A percentile compares a stretch with the other conserved stretches of the same genome.
These are phyloP conservation scores for Drosophila colorata DNA, from an alignment of 2,888 invertebrate genomes.

Conservation along the genomic window DNA sequence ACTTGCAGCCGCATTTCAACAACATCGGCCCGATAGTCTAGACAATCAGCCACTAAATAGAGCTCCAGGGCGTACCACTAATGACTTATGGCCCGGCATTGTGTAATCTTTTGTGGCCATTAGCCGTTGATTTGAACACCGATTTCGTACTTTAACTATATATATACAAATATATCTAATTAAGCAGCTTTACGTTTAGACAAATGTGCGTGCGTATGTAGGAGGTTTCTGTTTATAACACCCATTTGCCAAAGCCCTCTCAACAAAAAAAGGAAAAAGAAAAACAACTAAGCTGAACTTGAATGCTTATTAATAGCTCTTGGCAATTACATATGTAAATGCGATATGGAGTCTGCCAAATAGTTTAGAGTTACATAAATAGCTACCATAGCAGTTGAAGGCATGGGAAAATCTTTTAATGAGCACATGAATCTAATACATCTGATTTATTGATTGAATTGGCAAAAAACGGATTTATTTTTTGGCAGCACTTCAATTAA, in stretches of 20 bases:
- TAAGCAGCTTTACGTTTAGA: slow-evolving; percentile 55
- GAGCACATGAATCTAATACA: slow-evolving; percentile 13
- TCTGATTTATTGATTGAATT: slow-evolving; percentile 34
- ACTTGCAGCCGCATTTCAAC: slow-evolving; percentile 67
- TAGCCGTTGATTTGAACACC: slow-evolving; percentile 57
- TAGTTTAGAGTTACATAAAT: slow-evolving; percentile 22
- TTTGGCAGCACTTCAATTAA: slow-evolving; percentile 1
- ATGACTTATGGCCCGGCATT: slow-evolving; percentile 68
- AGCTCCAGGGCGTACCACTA: slow-evolving; percentile 67
- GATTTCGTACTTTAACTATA: slow-evolving; percentile 59
- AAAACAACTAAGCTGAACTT: neutral
- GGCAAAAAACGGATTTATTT: neutral
- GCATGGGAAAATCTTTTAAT: slow-evolving; percentile 31
- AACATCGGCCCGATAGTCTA: slow-evolving; percentile 38
- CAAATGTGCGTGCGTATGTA: slow-evolving; percentile 14
- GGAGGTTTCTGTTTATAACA: slow-evolving; percentile 27
- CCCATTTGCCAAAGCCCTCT: slow-evolving; percentile 25
- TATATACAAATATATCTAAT: slow-evolving; percentile 41
- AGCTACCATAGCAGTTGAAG: neutral
- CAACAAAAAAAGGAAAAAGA: no score
- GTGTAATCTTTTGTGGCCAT: slow-evolving; percentile 62
- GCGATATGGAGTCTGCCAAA: slow-evolving; percentile 13
- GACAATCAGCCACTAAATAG: slow-evolving; percentile 64
- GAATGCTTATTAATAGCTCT: slow-evolving; percentile 27
- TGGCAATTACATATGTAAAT: slow-evolving; percentile 64